Percentiles rank a stretch among this genome's conserved stretches.
Conservation (phyloP, 2,888 invertebrate species). For the Petrolisthes manimaculis region DNA sequence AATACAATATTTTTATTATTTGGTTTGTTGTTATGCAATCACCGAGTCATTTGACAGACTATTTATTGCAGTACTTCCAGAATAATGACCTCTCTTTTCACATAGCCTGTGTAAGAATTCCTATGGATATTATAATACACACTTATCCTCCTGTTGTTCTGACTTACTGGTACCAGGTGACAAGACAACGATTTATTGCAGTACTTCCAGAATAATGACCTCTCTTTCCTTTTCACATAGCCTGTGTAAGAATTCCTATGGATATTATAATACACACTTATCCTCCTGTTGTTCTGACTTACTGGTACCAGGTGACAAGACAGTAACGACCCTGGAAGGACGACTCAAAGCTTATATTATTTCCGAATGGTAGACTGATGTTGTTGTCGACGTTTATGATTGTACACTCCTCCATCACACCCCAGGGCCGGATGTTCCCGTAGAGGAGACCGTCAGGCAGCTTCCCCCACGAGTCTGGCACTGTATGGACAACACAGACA, state of each 20-base stretch:
- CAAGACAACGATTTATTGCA: background rate
- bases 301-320: background rate
- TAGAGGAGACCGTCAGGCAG: background rate
- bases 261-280: too few relatives aligned
- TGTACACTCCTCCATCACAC: background rate
- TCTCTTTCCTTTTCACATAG: too few relatives aligned
- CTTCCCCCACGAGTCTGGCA: background rate
- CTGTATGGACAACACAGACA: background rate
- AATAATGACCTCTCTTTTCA: too few relatives aligned
- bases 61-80: too few relatives aligned
- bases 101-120: too few relatives aligned
- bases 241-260: too few relatives aligned
- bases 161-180: background rate
- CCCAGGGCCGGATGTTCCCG: background rate
- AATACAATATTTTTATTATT: too few relatives aligned
- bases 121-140: too few relatives aligned
- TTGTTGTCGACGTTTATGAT: background rate
- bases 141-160: too few relatives aligned
- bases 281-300: background rate
- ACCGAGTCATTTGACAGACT: too few relatives aligned
- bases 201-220: too few relatives aligned
- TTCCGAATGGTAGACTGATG: background rate
- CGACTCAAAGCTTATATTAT: background rate
- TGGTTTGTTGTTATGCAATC: too few relatives aligned
- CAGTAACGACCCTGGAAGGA: background rate